These are phyloP conservation scores for Onthophagus taurus DNA, from an alignment of 1,140 invertebrate genomes.

Conservation along the genomic window DNA sequence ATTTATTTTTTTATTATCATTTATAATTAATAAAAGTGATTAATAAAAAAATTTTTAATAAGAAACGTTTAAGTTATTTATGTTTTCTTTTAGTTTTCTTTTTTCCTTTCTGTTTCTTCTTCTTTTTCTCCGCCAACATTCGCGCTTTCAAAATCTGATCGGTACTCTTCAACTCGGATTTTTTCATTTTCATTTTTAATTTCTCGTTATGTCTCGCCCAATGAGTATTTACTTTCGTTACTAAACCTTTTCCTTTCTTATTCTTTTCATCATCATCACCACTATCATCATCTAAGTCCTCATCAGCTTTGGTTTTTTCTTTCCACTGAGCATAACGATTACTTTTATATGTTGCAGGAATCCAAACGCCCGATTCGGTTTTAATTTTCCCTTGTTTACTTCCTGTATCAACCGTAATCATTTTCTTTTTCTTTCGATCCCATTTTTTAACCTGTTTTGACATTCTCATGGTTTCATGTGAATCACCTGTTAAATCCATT, in stretches of 20 bases:
- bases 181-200: conserved; percentile 41
- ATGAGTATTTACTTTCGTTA: conserved; percentile 40
- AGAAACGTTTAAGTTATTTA: too few species aligned
- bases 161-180: conserved; percentile 51
- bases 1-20: too few species aligned
- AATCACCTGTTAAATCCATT: conserved; percentile 67
- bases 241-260: conserved; percentile 12
- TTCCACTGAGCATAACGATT: conserved; percentile 84
- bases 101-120: conserved; percentile 33
- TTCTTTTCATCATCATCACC: conserved; percentile 49
- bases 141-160: conserved; percentile 64
- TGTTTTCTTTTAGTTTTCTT: conserved; percentile 24
- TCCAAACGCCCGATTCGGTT: conserved; percentile 90
- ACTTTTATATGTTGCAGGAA: conserved; percentile 88
- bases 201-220: conserved; percentile 55
- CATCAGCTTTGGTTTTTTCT: conserved; percentile 65
- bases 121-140: conserved; percentile 45
- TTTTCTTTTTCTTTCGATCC: conserved; percentile 80
- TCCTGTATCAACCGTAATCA: conserved; percentile 47
- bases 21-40: too few species aligned
- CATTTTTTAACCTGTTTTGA: conserved; percentile 53
- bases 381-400: conserved; percentile 72
- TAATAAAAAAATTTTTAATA: too few species aligned
- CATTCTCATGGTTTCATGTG: conserved; percentile 46
- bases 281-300: conserved; percentile 48